Conservation (phyloP, 1,140 invertebrate species). For the Drosophila albomicans region DNA sequence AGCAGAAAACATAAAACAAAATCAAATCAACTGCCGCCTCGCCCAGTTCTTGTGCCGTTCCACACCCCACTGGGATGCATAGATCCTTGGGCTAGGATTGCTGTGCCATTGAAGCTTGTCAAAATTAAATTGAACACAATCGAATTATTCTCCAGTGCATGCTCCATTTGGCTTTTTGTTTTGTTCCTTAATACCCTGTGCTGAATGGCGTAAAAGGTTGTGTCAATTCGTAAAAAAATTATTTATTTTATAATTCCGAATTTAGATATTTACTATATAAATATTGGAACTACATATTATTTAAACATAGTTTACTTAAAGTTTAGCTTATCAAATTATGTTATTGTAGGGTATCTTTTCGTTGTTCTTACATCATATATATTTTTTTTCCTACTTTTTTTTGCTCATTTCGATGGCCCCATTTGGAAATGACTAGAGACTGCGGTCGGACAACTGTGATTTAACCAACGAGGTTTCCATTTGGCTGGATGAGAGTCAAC, state of each 20-base stretch:
- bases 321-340: background rate
- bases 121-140: constrained; percentile 85
- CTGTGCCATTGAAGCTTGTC: constrained; percentile 81
- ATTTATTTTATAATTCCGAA: too few relatives aligned
- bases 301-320: background rate
- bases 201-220: background rate
- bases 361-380: background rate
- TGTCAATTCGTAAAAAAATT: too few relatives aligned
- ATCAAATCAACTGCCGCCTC: constrained; percentile 75
- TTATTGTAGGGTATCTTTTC: background rate
- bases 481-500: constrained; percentile 40
- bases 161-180: constrained; percentile 73
- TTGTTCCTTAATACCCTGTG: constrained; percentile 20
- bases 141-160: constrained; percentile 79
- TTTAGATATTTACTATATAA: background rate
- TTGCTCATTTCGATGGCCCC: constrained; percentile 39
- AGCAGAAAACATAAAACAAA: constrained; percentile 81
- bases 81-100: constrained; percentile 44
- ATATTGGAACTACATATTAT: background rate
- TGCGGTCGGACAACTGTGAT: constrained; percentile 13
- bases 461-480: constrained; percentile 28
- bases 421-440: constrained; percentile 23
- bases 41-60: constrained; percentile 35
- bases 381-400: background rate
- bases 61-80: constrained; percentile 30